Evolutionary conservation across 30 jellyfish, hydroid and myxozoan species (phyloP), one percentile per base, ranked within the genome.

Genomic region (Hydractinia echinata): DNA sequence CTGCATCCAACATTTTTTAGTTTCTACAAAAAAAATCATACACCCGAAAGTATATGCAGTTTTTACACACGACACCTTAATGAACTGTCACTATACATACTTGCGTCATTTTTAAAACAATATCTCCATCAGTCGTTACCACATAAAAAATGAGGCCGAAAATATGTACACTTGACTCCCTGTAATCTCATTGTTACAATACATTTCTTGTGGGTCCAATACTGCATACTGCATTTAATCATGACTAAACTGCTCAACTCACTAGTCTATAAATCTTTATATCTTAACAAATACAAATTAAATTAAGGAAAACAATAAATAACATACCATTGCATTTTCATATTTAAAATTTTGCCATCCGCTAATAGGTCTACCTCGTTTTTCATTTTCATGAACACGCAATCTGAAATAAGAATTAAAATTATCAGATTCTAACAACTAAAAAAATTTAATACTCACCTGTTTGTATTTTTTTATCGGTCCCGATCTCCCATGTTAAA

Each of bases 291-390:
- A 58, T 58, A 58, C 19, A 13, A 16, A 11, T 11, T 11, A 58
- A 58, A 58, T 58, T 7, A 64, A n/a, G 55, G 51, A 30, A 71
- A 9, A 52, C 8, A 8, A 13, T 9, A 70, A 15, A 51, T 15
- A 21, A 19, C 7, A 67, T 71, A 71, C 81, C 81, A 71, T 71
- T 0, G 81, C 81, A 20, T 14, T 30, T 20, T 71, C 55, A 71
- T 20, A 50, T 50, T 71, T 71, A 7, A n/a, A 44, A 10, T 20
- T 86, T 72, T 72, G 67, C 95, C 79, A 81, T n/a, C 15, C 89
- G 79, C 72, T 78, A 4, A 61, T 74, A 54, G 83, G 83, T 49
- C 80, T 86, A 21, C 64, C 55, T 67, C 82, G 85, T 48, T 79
- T 86, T 86, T 84, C 79, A 55, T 83, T 66, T 30, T 86, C 86